Evolutionary conservation across 2,797 vertebrate species (phyloP), one percentile per base, ranked within the genome.

Genomic region (Micropoecilia bifurca): DNA sequence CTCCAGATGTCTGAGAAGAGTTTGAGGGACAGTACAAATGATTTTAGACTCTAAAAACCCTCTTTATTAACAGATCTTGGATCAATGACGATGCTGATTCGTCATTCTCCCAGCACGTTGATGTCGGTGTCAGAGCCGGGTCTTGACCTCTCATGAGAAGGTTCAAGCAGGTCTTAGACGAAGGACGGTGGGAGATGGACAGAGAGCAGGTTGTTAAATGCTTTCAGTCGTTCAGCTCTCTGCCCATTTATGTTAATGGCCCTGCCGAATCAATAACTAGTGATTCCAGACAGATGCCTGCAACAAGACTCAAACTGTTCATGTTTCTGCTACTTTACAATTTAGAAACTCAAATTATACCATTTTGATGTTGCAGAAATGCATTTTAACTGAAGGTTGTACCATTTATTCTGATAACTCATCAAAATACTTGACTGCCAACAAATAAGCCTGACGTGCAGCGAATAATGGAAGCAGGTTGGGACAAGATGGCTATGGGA

Each of bases 31-130:
- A 68, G 73, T 47, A 43, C 73, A 22, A 61, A 80, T 73, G 79
- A 41, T 76, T 76, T 84, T 5, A 12, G 72, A 78, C 69, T 86
- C 78, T 48, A 73, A 75, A 73, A 76, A 80, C 66, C 77, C 82
- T 84, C 83, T 61, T 48, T 76, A 50, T 78, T 59, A 76, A 53
- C 84, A 79, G 53, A 69, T 63, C 74, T 41, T 74, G 80, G 86
- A 93, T 93, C 90, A 89, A 91, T 93, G 85, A 76, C 43, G 78
- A n/a, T 68, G 81, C 76, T 83, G 53, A 73, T 45, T 55, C 75
- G 45, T 33, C 82, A 79, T 82, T 86, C 76, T 82, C 80, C 63
- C 10, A 74, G 75, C 75, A 72, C 69, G 63, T 59, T 76, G 79
- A 73, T 69, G 78, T 80, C 75, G 74, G 82, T 81, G 47, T 80